Percentiles rank a stretch among this genome's conserved stretches.
phyloP scores from a whole-genome alignment of 2,888 invertebrate genomes.

The Himalopsyche kuldschensis region DNA sequence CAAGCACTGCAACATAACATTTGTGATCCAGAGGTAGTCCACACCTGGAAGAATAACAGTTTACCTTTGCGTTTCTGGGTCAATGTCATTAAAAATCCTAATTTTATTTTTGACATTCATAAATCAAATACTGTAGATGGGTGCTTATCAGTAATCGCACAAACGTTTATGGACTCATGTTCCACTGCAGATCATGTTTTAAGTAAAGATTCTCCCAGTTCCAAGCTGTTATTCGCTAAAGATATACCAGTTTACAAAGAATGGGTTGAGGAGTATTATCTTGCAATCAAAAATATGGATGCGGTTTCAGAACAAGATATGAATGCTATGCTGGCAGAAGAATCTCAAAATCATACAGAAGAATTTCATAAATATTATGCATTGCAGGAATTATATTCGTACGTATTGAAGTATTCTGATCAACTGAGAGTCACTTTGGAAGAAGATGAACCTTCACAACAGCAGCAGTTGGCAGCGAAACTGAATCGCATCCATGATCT shows the following conservation, averaged over 20 bases:
- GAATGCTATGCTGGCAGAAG: slow-evolving; percentile 98
- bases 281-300: slow-evolving; percentile 93
- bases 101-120: slow-evolving; percentile 99
- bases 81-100: slow-evolving; percentile 99
- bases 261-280: slow-evolving; percentile 97
- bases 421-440: slow-evolving; percentile 93
- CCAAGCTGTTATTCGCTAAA: slow-evolving; percentile 98
- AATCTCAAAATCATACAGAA: slow-evolving; percentile 91
- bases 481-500: slow-evolving; percentile 95
- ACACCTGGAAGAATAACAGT: slow-evolving; percentile 99
- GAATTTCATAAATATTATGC: slow-evolving; percentile 98
- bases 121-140: slow-evolving; percentile 98
- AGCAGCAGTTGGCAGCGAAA: slow-evolving; percentile 93
- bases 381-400: slow-evolving; percentile 92
- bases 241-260: slow-evolving; percentile 99
- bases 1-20: slow-evolving; percentile 95
- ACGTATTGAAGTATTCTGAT: slow-evolving; percentile 97
- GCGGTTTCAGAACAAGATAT: slow-evolving; percentile 99
- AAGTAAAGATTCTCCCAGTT: slow-evolving; percentile 98
- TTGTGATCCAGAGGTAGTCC: slow-evolving; percentile 96
- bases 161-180: slow-evolving; percentile 99
- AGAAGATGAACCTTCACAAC: slow-evolving; percentile 97
- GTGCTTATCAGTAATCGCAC: slow-evolving; percentile 97
- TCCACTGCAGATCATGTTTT: slow-evolving; percentile 97
- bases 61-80: slow-evolving; percentile 96